Evolutionary conservation across 2,888 invertebrate species (phyloP), one percentile per base, ranked within the genome.

Genomic region (Electrophaes corylata): DNA sequence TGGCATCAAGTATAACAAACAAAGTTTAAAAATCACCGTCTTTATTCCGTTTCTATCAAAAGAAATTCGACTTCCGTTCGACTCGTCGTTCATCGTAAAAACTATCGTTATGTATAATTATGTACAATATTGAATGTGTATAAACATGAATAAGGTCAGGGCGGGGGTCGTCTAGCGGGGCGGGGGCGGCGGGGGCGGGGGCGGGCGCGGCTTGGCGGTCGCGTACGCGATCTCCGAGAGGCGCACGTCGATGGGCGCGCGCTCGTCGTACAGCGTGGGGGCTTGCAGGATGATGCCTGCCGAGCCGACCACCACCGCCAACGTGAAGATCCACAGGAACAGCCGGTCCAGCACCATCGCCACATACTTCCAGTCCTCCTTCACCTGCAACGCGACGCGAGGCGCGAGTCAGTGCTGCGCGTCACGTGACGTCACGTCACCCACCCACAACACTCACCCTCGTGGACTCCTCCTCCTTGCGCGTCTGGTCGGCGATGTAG

Each of bases 301-400:
- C 50, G 97, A 98, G 41, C 98, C 98, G 67, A 98, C 96, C 65
- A 98, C 93, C 77, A 98, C 98, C 47, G 98, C 98, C 80, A 98
- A 93, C 71, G 98, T 98, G 92, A 99, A 99, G 85, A 99, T 98
- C 96, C 98, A 98, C 75, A 99, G 94, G 92, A 99, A 99, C 78
- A 99, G 93, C 65, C 99, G 94, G 91, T 99, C 99, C 83, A 99
- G 93, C 69, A 99, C 98, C 97, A 98, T 98, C 65, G 98, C 98
- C 71, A 99, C 98, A 91, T 98, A 99, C 88, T 99, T 99, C 99
- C 99, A 99, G 93, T 99, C 98, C 93, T 98, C 98, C 91, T 97
- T 97, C 71, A 97, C 97, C 97, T 97, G 78, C 55, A 80, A 43
- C 89, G n/a, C 82, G 95, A 92, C 94, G 94, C 29, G n/a, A 11